phyloP scores from a whole-genome alignment of 1,140 invertebrate species.

The Zelostemma sp. region DNA sequence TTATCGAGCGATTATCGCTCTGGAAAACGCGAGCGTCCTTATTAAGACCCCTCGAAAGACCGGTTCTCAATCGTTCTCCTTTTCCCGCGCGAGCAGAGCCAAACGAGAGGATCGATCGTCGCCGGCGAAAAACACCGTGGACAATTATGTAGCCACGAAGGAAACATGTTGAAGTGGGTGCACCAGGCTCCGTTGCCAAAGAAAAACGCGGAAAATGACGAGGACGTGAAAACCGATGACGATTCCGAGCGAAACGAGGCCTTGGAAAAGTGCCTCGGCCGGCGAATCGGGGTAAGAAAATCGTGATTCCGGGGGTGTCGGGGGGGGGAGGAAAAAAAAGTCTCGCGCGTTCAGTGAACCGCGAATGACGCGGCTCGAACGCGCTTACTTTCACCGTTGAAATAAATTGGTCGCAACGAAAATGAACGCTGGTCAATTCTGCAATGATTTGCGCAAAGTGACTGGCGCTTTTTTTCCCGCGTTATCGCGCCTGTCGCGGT shows the following conservation, averaged over 20 bases:
- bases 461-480: constrained; percentile 18
- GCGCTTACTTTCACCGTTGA: constrained; percentile 47
- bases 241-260: neutral
- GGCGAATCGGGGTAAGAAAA: constrained; percentile 50
- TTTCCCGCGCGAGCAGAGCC: too few relatives aligned
- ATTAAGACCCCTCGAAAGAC: too few relatives aligned
- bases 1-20: too few relatives aligned
- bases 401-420: constrained; percentile 44
- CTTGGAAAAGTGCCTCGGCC: neutral
- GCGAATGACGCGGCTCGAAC: too few relatives aligned
- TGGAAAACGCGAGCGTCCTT: too few relatives aligned
- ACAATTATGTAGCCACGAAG: constrained; percentile 43
- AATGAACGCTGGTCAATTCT: constrained; percentile 38
- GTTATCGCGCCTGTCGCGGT: too few relatives aligned
- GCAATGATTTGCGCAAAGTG: constrained; percentile 26
- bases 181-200: constrained; percentile 60
- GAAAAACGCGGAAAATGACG: constrained; percentile 43
- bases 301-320: too few relatives aligned
- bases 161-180: constrained; percentile 67
- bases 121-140: neutral
- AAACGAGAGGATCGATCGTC: neutral
- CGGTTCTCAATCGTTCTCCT: too few relatives aligned
- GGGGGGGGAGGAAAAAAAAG: too few relatives aligned
- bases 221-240: constrained; percentile 16
- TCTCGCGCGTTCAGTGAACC: too few relatives aligned